These are phyloP conservation scores for Narcine bancroftii DNA, from an alignment of 2,113 vertebrate genomes.

Conservation along the genomic window DNA sequence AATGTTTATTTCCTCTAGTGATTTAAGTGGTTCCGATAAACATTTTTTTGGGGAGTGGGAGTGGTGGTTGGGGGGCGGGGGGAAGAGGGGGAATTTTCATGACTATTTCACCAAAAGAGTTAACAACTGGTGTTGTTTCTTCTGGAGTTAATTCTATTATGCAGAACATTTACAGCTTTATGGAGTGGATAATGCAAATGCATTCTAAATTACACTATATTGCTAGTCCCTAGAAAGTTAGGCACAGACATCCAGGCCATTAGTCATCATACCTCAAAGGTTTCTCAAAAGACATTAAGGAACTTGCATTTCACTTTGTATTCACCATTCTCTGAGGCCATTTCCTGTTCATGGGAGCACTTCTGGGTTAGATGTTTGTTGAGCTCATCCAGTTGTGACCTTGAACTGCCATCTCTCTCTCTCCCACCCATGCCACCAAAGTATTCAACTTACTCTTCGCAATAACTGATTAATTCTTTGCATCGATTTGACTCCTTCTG, in stretches of 20 bases:
- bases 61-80: no score
- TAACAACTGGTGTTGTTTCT: no score
- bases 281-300: not conserved
- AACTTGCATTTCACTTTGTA: not conserved
- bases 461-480: not conserved
- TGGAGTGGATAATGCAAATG: not conserved
- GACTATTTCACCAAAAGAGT: not conserved
- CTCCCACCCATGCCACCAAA: not conserved
- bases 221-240: not conserved
- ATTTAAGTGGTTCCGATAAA: not conserved
- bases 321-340: not conserved
- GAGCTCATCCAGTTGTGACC: no score
- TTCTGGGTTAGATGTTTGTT: not conserved
- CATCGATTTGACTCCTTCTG: not conserved
- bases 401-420: not conserved
- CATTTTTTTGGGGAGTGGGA: not conserved
- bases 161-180: not conserved
- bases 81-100: no score
- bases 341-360: not conserved
- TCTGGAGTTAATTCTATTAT: not conserved
- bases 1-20: no score
- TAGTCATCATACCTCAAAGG: not conserved
- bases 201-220: not conserved
- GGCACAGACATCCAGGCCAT: not conserved
- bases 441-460: not conserved